Percentiles rank a stretch among this genome's conserved stretches.
Evolutionary conservation across 2,797 vertebrate genomes (phyloP).

Genomic region (Accipiter superciliosus): DNA sequence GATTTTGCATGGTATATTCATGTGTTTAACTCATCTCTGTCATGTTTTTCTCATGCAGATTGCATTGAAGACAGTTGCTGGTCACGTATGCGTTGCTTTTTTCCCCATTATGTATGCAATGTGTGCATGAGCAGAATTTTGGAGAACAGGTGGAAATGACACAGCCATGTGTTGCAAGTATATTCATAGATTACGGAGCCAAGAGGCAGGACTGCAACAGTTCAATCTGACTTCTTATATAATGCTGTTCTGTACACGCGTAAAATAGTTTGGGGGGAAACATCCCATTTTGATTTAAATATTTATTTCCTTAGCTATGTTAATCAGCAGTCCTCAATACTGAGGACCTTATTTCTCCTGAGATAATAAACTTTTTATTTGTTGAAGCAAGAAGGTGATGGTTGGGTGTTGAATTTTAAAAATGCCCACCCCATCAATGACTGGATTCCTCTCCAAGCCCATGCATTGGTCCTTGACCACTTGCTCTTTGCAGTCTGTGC

Average conservation of each 20-base stretch:
- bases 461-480: neutral
- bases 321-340: neutral
- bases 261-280: neutral
- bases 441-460: neutral
- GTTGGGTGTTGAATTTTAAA: neutral
- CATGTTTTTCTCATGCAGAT: neutral
- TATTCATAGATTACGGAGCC: neutral
- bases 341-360: neutral
- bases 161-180: neutral
- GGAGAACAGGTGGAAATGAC: neutral
- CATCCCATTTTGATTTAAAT: neutral
- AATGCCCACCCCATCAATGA: fast-evolving
- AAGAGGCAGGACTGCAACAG: neutral
- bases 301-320: neutral
- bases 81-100: fast-evolving
- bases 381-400: neutral
- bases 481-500: neutral
- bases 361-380: neutral
- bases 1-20: neutral
- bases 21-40: neutral
- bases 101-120: neutral
- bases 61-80: neutral
- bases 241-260: neutral
- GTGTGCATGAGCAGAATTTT: neutral
- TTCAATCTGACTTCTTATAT: neutral